Evolutionary conservation across 2,113 vertebrate genomes (phyloP).

Genomic region (Corythoichthys intestinalis): DNA sequence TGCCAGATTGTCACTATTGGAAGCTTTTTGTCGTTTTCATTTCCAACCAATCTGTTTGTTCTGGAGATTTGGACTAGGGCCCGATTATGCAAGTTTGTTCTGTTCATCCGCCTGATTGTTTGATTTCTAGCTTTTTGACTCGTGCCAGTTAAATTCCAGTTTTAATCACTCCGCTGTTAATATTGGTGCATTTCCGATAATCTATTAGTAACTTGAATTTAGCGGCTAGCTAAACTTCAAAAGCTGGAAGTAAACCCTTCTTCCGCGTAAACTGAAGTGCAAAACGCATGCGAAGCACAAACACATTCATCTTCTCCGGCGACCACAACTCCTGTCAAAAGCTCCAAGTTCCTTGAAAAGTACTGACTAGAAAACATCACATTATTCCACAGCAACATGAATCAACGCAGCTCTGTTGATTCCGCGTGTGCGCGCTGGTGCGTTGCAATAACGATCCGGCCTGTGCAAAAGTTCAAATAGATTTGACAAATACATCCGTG

Average conservation of each 20-base stretch:
- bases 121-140: background rate
- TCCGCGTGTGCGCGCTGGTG: constrained; percentile 9
- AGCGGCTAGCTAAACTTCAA: background rate
- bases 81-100: background rate
- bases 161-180: background rate
- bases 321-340: constrained; percentile 10
- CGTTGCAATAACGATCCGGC: constrained; percentile 24
- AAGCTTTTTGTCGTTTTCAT: background rate
- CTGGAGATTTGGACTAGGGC: background rate
- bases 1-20: background rate
- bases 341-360: constrained; percentile 29
- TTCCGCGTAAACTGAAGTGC: constrained; percentile 21
- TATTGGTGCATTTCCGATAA: background rate
- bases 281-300: constrained; percentile 19
- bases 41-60: background rate
- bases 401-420: constrained; percentile 20
- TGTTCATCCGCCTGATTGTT: background rate
- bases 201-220: background rate
- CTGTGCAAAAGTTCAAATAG: constrained; percentile 37
- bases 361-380: constrained; percentile 18
- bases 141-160: background rate
- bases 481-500: constrained; percentile 37
- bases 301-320: constrained; percentile 29
- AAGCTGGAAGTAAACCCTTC: background rate
- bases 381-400: constrained; percentile 29